These are phyloP conservation scores for Escarpia spicata DNA, from an alignment of 2,888 invertebrate species.

Conservation along the genomic window DNA sequence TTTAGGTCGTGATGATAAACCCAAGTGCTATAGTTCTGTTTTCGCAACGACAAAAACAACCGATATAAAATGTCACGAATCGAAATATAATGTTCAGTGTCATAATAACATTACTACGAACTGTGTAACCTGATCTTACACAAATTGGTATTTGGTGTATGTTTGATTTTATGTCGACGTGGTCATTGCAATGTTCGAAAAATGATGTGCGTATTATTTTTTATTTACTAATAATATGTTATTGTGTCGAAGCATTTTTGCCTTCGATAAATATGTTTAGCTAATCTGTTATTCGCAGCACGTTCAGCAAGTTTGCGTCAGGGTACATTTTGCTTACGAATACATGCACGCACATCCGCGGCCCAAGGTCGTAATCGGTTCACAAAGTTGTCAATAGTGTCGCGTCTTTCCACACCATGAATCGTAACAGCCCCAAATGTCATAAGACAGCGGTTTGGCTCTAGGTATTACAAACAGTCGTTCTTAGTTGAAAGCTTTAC, in stretches of 20 bases:
- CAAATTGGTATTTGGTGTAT: not conserved
- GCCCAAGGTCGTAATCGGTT: not conserved
- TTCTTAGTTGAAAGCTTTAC: not conserved
- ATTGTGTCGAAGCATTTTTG: not conserved
- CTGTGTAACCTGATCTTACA: not conserved
- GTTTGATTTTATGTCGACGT: not conserved
- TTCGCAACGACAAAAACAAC: not conserved
- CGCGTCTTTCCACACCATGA: not conserved
- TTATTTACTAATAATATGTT: not conserved
- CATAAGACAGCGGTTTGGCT: not conserved
- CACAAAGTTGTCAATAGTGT: not conserved
- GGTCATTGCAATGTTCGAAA: not conserved
- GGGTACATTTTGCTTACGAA: not conserved
- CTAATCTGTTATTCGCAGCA: not conserved
- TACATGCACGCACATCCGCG: not conserved
- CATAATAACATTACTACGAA: not conserved
- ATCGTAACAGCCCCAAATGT: not conserved
- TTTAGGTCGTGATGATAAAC: too few relatives aligned
- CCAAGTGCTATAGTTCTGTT: not conserved
- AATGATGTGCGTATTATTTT: not conserved
- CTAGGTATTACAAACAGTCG: not conserved
- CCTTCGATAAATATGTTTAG: not conserved
- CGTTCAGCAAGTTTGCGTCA: not conserved
- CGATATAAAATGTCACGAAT: not conserved
- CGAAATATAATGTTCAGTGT: not conserved